Evolutionary conservation across 1,140 invertebrate genomes (phyloP), one percentile per base, ranked within the genome.

Genomic region (Dufourea novaeangliae): DNA sequence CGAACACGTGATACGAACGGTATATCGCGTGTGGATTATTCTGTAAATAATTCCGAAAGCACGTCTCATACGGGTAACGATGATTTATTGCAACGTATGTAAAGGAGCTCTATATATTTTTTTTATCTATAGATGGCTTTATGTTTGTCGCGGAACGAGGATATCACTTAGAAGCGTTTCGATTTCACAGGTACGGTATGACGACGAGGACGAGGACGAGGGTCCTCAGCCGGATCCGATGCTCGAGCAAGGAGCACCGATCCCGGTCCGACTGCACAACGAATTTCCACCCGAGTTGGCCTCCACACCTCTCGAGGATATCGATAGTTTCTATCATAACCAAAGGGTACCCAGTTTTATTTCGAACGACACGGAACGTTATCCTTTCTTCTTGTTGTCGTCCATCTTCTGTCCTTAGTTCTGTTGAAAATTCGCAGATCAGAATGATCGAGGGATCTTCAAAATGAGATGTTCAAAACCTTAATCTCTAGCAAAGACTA

Each of bases 191-290:
- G 95, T 97, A 94, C 97, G 97, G 93, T 97, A 97, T 94, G 97
- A 98, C 93, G 97, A 98, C 94, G 97, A 98, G 93, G 97, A 98
- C 94, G 97, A 98, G 94, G 97, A 98, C 95, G 97, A 98, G 95
- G 97, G 97, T 92, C 97, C 97, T 90, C 97, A 97, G 94, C 97
- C 97, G 90, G 97, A 98, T 94, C 95, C 96, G 87, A 97, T 96
- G 93, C 94, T 98, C 93, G 97, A 98, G 94, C 97, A 97, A 94
- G 97, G 97, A 89, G 95, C 96, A 92, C 96, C 97, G 81, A 93
- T 98, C 92, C 97, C 97, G 90, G 96, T 97, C 93, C 95, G 96
- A 92, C 93, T 98, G 94, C 96, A 97, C 93, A 96, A 96, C 93
- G 95, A 95, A 90, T 98, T 98, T 93, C 97, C 97, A 88, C 94